phyloP scores from a whole-genome alignment of 2,113 vertebrate genomes.

The Cricetomys ansorgei region DNA sequence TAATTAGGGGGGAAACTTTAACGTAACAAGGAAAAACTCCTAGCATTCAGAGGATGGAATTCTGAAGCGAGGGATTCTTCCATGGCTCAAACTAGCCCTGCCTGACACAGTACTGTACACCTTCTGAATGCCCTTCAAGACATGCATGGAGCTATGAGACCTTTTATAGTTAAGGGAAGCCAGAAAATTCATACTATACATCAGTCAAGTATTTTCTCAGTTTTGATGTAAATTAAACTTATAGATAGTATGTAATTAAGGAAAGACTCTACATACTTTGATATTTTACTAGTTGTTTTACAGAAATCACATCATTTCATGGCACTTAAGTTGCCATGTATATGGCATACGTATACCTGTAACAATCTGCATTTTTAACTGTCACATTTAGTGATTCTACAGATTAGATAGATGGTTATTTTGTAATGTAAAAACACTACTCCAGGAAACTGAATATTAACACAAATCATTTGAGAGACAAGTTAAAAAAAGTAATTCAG shows the following conservation, averaged over 20 bases:
- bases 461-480: slow-evolving; percentile 25
- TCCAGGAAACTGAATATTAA: background rate
- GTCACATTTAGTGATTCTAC: background rate
- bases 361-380: slow-evolving; percentile 23
- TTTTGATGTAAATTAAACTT: slow-evolving; percentile 6
- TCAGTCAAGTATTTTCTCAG: slow-evolving; percentile 17
- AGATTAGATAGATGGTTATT: background rate
- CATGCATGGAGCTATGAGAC: background rate
- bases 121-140: background rate
- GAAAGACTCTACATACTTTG: background rate
- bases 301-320: slow-evolving; percentile 21
- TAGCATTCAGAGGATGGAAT: background rate
- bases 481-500: slow-evolving; percentile 35
- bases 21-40: background rate
- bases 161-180: slow-evolving; percentile 30
- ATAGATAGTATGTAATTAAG: slow-evolving; percentile 25
- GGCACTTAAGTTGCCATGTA: background rate
- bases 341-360: background rate
- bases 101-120: background rate
- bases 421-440: background rate
- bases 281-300: slow-evolving; percentile 33
- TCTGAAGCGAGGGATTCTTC: background rate
- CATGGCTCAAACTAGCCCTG: background rate
- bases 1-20: background rate
- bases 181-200: slow-evolving; percentile 19